Evolutionary conservation across 53 echinoderm and acorn worm genomes (phyloP).

Genomic region (Patiria pectinifera): DNA sequence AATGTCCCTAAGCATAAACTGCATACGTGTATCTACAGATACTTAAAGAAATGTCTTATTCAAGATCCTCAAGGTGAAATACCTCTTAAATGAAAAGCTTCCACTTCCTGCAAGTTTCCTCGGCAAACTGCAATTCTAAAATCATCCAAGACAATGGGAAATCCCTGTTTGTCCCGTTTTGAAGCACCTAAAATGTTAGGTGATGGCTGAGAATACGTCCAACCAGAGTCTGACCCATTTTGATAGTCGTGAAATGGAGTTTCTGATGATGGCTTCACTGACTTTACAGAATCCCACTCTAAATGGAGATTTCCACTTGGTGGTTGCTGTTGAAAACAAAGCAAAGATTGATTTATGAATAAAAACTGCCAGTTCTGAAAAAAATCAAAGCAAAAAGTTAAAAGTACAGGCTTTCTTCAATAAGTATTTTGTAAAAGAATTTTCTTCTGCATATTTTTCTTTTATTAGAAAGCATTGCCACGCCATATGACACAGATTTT

Average conservation of each 20-base stretch:
- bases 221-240: neutral
- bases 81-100: constrained; percentile 78
- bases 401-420: too few species aligned
- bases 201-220: neutral
- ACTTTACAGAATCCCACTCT: neutral
- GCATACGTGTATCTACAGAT: neutral
- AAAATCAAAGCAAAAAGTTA: too few species aligned
- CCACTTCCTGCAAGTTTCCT: constrained; percentile 86
- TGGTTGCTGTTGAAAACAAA: neutral
- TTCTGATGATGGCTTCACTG: neutral
- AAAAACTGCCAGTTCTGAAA: too few species aligned
- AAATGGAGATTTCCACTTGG: neutral
- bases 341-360: neutral
- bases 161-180: constrained; percentile 72
- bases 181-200: neutral
- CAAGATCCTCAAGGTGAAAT: neutral
- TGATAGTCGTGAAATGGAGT: neutral
- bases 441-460: too few species aligned
- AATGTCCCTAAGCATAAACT: neutral
- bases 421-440: too few species aligned
- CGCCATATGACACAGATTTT: too few species aligned
- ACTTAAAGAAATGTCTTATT: neutral
- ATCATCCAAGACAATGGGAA: constrained; percentile 77
- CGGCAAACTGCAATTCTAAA: constrained; percentile 78
- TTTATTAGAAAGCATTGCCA: too few species aligned